Base-by-base conservation (phyloP, 37 sponge, comb jelly and placozoan genomes). In the Hexactinellida sp. region DNA sequence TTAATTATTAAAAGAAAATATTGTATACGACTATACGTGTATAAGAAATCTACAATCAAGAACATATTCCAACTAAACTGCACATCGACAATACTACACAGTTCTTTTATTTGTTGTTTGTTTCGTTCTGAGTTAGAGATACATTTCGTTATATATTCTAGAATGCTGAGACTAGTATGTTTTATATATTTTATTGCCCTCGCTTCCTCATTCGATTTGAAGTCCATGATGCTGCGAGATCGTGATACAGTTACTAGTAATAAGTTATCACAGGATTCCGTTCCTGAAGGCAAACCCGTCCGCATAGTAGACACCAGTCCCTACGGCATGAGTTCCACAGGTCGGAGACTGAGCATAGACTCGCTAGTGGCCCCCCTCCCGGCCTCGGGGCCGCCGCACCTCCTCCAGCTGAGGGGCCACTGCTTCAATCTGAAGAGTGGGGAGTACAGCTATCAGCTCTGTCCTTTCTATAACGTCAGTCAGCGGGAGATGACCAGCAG, bases 381-480 rank as follows among this genome's bases (percentile, higher is more conserved):
- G 32, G 76, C 76, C 3, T 3, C 3, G 76, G 76, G 76, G 3
- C 76, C 76, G 19, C 13, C 76, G 3, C 76, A 63, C 30, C 34
- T 63, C 19, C 76, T 63, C 76, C 76, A 63, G 30, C 76, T 63
- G 30, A 63, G 76, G 13, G 76, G 76, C 3, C 76, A 63, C 34
- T 63, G 76, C 13, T 63, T 63, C 76, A 63, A 63, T 25, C 34
- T 63, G 3, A n/a, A 63, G 76, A 63, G 30, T 28, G 76, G 30
- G 30, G 76, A 63, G 32, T 63, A 63, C 13, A 63, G 5, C 34
- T 63, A 25, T 63, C 19, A 63, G 13, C 30, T 63, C 5, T 63
- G 76, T 63, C 76, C 76, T 32, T 63, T 63, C 76, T 63, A 63
- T 28, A 63, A 63, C 34, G 34, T 63, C 76, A 63, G 76, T 63